phyloP scores from a whole-genome alignment of 2,888 invertebrate genomes.

The Zootermopsis nevadensis region DNA sequence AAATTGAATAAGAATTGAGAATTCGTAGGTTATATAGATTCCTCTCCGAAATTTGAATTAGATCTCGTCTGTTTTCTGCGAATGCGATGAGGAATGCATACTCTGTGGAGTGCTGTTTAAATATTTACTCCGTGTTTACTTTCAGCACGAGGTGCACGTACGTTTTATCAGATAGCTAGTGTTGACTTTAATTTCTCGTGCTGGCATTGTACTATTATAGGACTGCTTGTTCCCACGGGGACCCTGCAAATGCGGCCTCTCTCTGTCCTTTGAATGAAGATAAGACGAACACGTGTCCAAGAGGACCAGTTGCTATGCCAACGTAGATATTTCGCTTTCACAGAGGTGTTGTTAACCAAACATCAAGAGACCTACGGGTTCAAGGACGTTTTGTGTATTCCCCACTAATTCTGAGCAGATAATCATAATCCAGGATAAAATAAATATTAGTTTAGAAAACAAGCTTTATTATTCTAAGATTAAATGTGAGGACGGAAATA shows the following conservation, averaged over 20 bases:
- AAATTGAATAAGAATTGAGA: no score
- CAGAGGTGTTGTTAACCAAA: not conserved
- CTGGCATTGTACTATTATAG: not conserved
- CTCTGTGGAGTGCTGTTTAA: not conserved
- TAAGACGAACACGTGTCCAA: constrained; percentile 33
- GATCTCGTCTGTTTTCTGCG: not conserved
- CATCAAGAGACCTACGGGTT: not conserved
- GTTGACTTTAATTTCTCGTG: constrained; percentile 4
- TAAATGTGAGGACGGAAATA: no score
- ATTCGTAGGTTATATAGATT: no score
- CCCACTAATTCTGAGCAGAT: no score
- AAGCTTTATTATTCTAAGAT: no score
- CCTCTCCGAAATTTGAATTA: no score
- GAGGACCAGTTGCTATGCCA: constrained; percentile 3
- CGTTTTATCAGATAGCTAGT: not conserved
- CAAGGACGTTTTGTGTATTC: no score
- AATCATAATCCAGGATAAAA: no score
- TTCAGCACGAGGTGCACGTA: not conserved
- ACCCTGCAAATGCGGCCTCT: not conserved
- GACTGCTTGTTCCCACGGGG: no score
- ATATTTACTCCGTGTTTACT: not conserved
- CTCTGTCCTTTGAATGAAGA: not conserved
- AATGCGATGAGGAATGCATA: not conserved
- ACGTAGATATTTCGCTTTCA: not conserved
- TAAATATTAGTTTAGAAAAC: no score